Evolutionary conservation across 1,140 invertebrate species (phyloP).

Genomic region (Trigoniulus corallinus): DNA sequence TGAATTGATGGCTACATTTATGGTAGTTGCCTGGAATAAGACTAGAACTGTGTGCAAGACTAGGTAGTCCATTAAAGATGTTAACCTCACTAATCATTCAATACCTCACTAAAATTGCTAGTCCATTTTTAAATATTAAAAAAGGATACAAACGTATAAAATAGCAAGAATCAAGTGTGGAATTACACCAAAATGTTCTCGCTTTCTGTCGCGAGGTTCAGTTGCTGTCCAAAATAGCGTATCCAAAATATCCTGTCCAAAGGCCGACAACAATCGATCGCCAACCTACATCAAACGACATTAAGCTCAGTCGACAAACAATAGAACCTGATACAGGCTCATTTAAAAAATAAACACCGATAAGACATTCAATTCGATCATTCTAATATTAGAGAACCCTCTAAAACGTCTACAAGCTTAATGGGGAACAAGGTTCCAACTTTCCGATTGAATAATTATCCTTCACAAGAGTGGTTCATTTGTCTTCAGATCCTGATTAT

Average conservation of each 20-base stretch:
- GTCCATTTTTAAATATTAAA: conserved; percentile 21
- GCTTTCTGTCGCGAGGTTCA: conserved; percentile 62
- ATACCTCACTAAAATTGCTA: conserved; percentile 18
- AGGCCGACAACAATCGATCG: conserved; percentile 85
- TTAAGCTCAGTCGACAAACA: too few relatives aligned
- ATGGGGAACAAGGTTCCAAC: too few relatives aligned
- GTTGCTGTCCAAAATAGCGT: conserved; percentile 95
- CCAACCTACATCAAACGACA: conserved; percentile 59
- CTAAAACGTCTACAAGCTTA: too few relatives aligned
- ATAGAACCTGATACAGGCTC: not conserved
- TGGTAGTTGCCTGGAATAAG: conserved; percentile 81
- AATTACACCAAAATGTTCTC: conserved; percentile 68
- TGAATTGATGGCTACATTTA: conserved; percentile 98
- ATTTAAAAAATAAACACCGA: not conserved
- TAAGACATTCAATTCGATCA: not conserved
- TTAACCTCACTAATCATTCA: not conserved
- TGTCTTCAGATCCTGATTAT: too few relatives aligned
- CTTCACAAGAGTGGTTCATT: too few relatives aligned
- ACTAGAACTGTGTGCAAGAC: conserved; percentile 83
- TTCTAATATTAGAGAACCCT: too few relatives aligned
- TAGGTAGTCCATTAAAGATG: conserved; percentile 18
- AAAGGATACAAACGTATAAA: conserved; percentile 89
- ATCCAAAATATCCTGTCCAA: conserved; percentile 96
- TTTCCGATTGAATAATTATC: too few relatives aligned
- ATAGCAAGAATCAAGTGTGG: conserved; percentile 78